Base-by-base conservation (phyloP, 1,140 invertebrate species). In the Neodiprion fabricii region DNA sequence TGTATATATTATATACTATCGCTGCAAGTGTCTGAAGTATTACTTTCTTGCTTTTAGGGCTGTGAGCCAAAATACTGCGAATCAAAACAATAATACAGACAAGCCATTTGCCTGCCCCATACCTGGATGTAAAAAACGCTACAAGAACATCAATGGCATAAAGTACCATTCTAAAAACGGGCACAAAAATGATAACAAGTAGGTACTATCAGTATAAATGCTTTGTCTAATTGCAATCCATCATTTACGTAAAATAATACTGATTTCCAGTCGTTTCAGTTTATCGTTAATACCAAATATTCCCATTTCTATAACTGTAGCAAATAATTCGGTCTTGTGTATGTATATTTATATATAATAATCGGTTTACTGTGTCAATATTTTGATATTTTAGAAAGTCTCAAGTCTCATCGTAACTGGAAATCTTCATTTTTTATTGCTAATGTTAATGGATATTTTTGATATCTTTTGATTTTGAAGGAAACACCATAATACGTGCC, bases 71-170 rank as follows among this genome's bases (percentile, higher is more conserved):
- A 85, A 80, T 69, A 80, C 83, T 49, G 28, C 75, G 3, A 78
- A 72, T 49, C 74, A 79, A 48, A 80, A 79, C 69, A 81, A 70
- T n/a, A 80, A 73, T 72, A 74, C 77, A 8, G 93, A 95, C 79
- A 95, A 95, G 80, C 94, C 94, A 0, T 96, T 94, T 86, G 93
- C 92, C 11, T 96, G 95, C 85, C 94, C 94, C 1, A 92, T 96
- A 23, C 93, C 94, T 50, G 94, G 94, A n/a, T 96, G 95, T 86
- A 94, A 94, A 83, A 96, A 96, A 82, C 89, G 94, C 47, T 96
- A 96, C 85, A 96, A 96, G 83, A 96, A 96, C 83, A 91, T 95
- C n/a, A 96, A 96, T 86, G 95, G 95, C 53, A 95, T 96, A 77
- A 95, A 96, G 83, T 96, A 96, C 83, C 95, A 96, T 88, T 94